These are phyloP conservation scores for Cettia cetti DNA, from an alignment of 2,113 vertebrate genomes.

Conservation along the genomic window DNA sequence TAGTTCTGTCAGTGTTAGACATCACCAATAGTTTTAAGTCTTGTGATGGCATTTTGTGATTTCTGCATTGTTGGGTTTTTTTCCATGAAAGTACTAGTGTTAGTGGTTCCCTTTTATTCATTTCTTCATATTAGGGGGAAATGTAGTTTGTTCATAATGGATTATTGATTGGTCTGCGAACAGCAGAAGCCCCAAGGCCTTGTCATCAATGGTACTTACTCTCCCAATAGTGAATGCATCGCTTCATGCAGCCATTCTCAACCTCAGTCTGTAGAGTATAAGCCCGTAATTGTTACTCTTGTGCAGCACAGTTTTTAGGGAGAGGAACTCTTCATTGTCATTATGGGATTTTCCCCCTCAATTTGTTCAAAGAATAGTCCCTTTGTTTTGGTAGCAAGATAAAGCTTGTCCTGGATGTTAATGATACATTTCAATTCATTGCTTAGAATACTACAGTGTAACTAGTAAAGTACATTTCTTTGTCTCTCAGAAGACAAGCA, in stretches of 20 bases:
- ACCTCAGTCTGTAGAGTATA: conserved; percentile 66
- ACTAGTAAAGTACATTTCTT: conserved; percentile 53
- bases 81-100: conserved; percentile 54
- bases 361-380: conserved; percentile 65
- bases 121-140: conserved; percentile 75
- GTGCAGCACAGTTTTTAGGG: conserved; percentile 60
- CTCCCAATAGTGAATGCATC: conserved; percentile 83
- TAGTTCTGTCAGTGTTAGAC: background rate
- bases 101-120: conserved; percentile 76
- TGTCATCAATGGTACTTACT: conserved; percentile 76
- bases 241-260: conserved; percentile 81
- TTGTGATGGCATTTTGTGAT: conserved; percentile 36
- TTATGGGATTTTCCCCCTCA: conserved; percentile 60
- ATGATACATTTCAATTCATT: conserved; percentile 72
- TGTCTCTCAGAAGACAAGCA: conserved; percentile 64
- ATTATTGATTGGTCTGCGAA: conserved; percentile 89
- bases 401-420: conserved; percentile 73
- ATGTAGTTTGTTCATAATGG: conserved; percentile 89
- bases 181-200: conserved; percentile 81
- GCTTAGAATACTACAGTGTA: conserved; percentile 68
- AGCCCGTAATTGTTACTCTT: conserved; percentile 70
- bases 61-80: background rate
- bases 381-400: conserved; percentile 70
- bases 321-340: conserved; percentile 73
- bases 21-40: background rate